phyloP scores from a whole-genome alignment of 2,797 vertebrate species.

The Knipowitschia caucasica region DNA sequence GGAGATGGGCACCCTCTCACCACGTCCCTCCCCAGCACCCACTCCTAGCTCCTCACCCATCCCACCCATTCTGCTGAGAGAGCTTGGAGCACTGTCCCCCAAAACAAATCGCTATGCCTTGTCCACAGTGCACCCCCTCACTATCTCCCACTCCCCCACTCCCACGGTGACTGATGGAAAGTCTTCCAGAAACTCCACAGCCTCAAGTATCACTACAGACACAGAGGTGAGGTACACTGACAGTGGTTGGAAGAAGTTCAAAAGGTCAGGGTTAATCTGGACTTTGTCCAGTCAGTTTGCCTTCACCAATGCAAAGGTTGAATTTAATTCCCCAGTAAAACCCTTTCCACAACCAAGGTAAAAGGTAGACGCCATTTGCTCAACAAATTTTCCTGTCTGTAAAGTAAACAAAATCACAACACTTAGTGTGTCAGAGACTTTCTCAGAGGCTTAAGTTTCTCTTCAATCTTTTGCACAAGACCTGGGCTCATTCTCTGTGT shows the following conservation, averaged over 20 bases:
- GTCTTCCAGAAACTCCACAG: conserved; percentile 16
- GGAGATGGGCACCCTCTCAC: conserved; percentile 73
- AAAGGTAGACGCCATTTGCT: neutral
- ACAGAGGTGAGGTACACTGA: conserved; percentile 49
- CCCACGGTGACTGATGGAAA: neutral
- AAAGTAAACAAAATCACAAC: neutral
- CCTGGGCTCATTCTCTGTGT: conserved; percentile 14
- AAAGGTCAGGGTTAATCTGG: conserved; percentile 31
- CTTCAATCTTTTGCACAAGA: conserved; percentile 9
- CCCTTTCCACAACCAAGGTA: neutral
- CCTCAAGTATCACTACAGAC: conserved; percentile 47
- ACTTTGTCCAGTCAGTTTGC: conserved; percentile 8
- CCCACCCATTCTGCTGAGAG: conserved; percentile 46
- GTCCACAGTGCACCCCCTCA: conserved; percentile 7
- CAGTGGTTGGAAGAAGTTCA: neutral
- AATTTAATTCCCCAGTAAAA: neutral
- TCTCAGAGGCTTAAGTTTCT: conserved; percentile 4
- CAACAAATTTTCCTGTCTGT: neutral
- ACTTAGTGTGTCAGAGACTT: neutral
- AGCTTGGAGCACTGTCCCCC: conserved; percentile 62
- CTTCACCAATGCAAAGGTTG: neutral
- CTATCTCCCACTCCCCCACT: conserved; percentile 17
- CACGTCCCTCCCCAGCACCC: conserved; percentile 42
- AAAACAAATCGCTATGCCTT: conserved; percentile 34
- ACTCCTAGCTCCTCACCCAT: conserved; percentile 57